These are phyloP conservation scores for Sebastes reedi DNA, from an alignment of 2,797 vertebrate genomes.

Conservation along the genomic window DNA sequence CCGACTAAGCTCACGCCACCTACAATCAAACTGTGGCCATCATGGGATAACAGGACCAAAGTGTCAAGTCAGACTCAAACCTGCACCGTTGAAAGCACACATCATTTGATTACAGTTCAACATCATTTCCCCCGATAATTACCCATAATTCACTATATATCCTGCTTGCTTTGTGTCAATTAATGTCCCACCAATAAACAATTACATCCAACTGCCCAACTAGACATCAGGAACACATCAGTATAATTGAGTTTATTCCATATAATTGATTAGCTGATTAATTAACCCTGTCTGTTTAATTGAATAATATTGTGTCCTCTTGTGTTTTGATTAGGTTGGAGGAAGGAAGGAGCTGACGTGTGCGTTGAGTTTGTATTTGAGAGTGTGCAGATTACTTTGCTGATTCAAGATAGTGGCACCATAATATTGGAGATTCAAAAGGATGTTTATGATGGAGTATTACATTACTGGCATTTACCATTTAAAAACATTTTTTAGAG, in stretches of 20 bases:
- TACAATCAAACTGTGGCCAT: not conserved
- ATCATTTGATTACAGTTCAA: slow-evolving; percentile 10
- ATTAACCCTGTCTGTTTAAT: slow-evolving; percentile 52
- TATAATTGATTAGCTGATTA: slow-evolving; percentile 51
- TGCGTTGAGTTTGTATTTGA: not conserved
- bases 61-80: not conserved
- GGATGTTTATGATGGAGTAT: not conserved
- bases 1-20: not conserved
- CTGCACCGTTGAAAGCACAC: not conserved
- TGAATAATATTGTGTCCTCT: slow-evolving; percentile 23
- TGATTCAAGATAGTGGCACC: not conserved
- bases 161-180: slow-evolving; percentile 29
- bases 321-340: slow-evolving; percentile 35
- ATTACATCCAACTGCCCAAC: slow-evolving; percentile 28
- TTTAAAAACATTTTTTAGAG: not conserved
- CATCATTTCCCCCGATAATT: slow-evolving; percentile 43
- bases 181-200: slow-evolving; percentile 36
- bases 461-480: not conserved
- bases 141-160: slow-evolving; percentile 27
- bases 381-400: not conserved
- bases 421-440: not conserved
- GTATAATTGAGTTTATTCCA: slow-evolving; percentile 48
- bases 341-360: slow-evolving; percentile 46
- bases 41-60: not conserved
- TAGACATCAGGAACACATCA: slow-evolving; percentile 53